phyloP scores from a whole-genome alignment of 2,888 invertebrate genomes.

The Physocephala rufipes region DNA sequence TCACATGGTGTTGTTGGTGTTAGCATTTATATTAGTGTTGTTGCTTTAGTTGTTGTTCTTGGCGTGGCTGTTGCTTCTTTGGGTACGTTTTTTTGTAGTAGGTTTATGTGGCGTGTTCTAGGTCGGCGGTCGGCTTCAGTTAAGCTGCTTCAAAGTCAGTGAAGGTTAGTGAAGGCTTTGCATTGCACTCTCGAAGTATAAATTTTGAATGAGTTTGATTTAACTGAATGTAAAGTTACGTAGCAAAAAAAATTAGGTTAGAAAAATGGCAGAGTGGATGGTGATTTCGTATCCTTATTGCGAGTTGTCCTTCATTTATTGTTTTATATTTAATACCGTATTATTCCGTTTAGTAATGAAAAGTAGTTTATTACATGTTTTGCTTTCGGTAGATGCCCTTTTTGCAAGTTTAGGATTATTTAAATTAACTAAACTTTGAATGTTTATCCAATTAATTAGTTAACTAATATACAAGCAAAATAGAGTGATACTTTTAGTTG shows the following conservation, averaged over 20 bases:
- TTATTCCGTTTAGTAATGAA: too few species aligned
- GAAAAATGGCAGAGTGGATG: not conserved
- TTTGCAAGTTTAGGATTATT: too few species aligned
- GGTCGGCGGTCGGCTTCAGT: slow-evolving; percentile 5
- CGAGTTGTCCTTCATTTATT: too few species aligned
- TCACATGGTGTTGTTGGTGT: slow-evolving; percentile 35
- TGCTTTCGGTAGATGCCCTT: too few species aligned
- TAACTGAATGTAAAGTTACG: slow-evolving; percentile 18
- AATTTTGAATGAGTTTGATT: slow-evolving; percentile 30
- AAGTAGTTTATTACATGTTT: too few species aligned
- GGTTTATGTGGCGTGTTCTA: not conserved
- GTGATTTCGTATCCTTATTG: too few species aligned
- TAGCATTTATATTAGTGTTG: slow-evolving; percentile 31
- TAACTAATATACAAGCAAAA: too few species aligned
- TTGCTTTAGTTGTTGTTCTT: slow-evolving; percentile 34
- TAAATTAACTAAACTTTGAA: too few species aligned
- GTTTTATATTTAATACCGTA: too few species aligned
- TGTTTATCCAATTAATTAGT: too few species aligned
- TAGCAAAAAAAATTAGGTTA: slow-evolving; percentile 2
- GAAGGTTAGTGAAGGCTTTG: slow-evolving; percentile 10
- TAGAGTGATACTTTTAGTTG: too few species aligned
- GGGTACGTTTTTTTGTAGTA: not conserved
- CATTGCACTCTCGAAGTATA: slow-evolving; percentile 32
- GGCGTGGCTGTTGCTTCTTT: slow-evolving; percentile 35
- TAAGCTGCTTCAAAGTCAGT: slow-evolving; percentile 2